These are phyloP conservation scores for Chironomus tentans DNA, from an alignment of 2,888 invertebrate genomes.

Conservation along the genomic window DNA sequence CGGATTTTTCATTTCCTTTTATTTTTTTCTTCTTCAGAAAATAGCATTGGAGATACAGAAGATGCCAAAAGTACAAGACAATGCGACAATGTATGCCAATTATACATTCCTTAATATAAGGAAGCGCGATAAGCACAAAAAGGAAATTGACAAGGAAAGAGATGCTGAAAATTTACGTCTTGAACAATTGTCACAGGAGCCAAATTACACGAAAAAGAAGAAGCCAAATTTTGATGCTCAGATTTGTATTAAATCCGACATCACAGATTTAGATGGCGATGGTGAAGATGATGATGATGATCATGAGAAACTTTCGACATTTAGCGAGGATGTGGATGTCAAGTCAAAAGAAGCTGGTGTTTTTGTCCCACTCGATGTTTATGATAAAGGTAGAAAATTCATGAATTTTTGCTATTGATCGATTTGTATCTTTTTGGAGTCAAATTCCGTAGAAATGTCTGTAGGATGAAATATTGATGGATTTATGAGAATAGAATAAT, in stretches of 20 bases:
- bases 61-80: background rate
- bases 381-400: constrained; percentile 40
- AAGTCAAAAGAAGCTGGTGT: constrained; percentile 3
- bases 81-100: background rate
- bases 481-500: no score
- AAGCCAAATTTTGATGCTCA: background rate
- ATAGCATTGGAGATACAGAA: constrained; percentile 18
- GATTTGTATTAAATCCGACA: background rate
- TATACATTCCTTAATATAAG: constrained; percentile 11
- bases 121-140: background rate
- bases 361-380: constrained; percentile 48
- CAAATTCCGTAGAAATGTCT: no score
- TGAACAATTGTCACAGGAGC: background rate
- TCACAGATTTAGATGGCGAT: constrained; percentile 8
- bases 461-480: no score
- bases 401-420: no score
- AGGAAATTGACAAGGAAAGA: background rate
- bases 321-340: background rate
- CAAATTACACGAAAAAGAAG: background rate
- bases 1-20: background rate
- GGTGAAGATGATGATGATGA: constrained; percentile 31
- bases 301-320: background rate
- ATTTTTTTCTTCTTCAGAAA: constrained; percentile 13
- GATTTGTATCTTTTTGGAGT: no score
- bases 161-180: background rate